These are phyloP conservation scores for Cryptotermes secundus DNA, from an alignment of 1,140 invertebrate genomes.

Conservation along the genomic window DNA sequence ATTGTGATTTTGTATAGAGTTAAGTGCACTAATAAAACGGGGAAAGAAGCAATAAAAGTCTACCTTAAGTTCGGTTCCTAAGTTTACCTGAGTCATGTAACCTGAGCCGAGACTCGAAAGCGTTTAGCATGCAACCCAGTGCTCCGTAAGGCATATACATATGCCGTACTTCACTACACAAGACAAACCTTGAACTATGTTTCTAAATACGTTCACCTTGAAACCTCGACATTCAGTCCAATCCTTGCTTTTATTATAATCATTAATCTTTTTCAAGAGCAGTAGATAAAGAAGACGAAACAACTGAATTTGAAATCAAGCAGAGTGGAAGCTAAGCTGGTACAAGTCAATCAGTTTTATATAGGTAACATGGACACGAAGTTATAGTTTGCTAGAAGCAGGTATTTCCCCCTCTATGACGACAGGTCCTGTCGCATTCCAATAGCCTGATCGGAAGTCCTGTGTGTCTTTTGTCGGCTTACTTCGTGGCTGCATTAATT, in stretches of 20 bases:
- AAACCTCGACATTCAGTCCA: background rate
- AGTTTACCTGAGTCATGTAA: too few relatives aligned
- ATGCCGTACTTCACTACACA: too few relatives aligned
- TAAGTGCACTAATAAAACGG: too few relatives aligned
- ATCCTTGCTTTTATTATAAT: background rate
- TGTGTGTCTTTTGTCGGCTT: background rate
- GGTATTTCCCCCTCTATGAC: background rate
- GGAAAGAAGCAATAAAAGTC: too few relatives aligned
- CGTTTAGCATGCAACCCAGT: too few relatives aligned
- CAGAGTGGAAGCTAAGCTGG: background rate
- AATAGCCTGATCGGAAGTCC: background rate
- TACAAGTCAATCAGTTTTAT: constrained; percentile 9
- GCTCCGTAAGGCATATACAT: too few relatives aligned
- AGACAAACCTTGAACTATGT: too few relatives aligned
- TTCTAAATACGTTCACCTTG: background rate
- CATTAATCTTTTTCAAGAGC: background rate
- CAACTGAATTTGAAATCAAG: background rate
- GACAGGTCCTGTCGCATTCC: background rate
- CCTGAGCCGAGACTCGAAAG: too few relatives aligned
- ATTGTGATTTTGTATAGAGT: too few relatives aligned
- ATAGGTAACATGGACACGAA: background rate
- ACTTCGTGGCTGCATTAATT: background rate
- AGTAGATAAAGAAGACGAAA: background rate
- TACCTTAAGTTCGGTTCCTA: too few relatives aligned
- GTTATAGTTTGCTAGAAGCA: background rate